A percentile compares a stretch with the other conserved stretches of the same genome.
These are phyloP conservation scores for Ophion ventricosus DNA, from an alignment of 2,888 invertebrate genomes.

Conservation along the genomic window DNA sequence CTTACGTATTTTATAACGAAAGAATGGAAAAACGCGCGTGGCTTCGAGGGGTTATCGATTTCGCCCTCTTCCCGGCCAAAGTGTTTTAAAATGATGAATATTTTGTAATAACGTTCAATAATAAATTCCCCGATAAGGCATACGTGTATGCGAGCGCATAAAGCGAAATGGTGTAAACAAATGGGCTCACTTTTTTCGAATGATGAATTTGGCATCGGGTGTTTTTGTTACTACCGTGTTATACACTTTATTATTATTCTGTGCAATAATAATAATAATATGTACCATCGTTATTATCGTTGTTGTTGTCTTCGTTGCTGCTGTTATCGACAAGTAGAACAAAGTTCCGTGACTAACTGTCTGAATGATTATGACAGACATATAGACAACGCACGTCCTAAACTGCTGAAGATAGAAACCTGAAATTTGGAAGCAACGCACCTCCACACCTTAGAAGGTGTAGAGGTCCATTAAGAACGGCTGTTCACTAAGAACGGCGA, in stretches of 20 bases:
- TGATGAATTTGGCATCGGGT: neutral
- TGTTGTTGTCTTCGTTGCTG: neutral
- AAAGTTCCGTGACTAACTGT: no score
- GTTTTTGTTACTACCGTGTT: neutral
- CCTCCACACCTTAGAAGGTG: no score
- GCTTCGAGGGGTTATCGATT: slow-evolving; percentile 5
- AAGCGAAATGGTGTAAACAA: neutral
- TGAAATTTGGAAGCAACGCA: no score
- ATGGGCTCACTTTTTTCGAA: neutral
- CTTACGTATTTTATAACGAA: neutral
- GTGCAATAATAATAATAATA: no score
- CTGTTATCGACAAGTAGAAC: no score
- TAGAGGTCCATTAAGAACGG: no score
- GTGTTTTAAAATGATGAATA: neutral
- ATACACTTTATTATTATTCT: neutral
- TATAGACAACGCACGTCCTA: no score
- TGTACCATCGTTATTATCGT: neutral
- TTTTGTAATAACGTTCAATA: neutral
- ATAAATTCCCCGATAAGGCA: neutral
- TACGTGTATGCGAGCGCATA: neutral
- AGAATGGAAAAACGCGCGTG: slow-evolving; percentile 11
- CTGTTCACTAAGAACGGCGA: no score
- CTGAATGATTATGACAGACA: no score
- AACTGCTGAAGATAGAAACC: no score
- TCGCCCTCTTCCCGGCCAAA: neutral